Percentiles rank a stretch among this genome's conserved stretches.
Evolutionary conservation across 2,797 vertebrate genomes (phyloP).

Genomic region (Xenopus petersii): DNA sequence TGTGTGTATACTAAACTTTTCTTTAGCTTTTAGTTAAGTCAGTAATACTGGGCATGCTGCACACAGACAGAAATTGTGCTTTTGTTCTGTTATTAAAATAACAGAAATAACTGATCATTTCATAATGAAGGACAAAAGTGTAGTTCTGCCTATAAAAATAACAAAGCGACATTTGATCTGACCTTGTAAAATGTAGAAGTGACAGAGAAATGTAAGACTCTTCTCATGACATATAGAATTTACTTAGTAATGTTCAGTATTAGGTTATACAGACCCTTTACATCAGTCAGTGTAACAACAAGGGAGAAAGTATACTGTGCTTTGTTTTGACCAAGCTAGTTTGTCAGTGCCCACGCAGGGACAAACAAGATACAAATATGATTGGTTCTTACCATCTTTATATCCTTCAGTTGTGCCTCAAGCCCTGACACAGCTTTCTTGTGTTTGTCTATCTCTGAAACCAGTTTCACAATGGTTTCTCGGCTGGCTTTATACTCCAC

Average conservation of each 20-base stretch:
- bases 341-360: neutral
- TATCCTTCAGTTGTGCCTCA: slow-evolving; percentile 23
- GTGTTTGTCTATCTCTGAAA: slow-evolving; percentile 46
- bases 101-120: slow-evolving; percentile 7
- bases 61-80: neutral
- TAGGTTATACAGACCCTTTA: slow-evolving; percentile 36
- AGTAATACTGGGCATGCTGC: no score
- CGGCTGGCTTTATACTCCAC: slow-evolving; percentile 49
- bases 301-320: neutral
- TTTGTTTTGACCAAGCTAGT: neutral
- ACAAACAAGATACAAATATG: neutral
- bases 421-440: slow-evolving; percentile 21
- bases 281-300: slow-evolving; percentile 31
- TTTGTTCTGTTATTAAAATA: neutral
- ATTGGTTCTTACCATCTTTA: slow-evolving; percentile 36
- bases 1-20: no score
- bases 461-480: slow-evolving; percentile 42
- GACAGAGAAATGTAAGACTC: slow-evolving; percentile 25
- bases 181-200: slow-evolving; percentile 26
- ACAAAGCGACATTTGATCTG: slow-evolving; percentile 21
- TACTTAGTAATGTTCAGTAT: neutral
- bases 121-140: slow-evolving; percentile 26
- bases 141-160: slow-evolving; percentile 18
- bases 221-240: slow-evolving; percentile 24
- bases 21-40: no score